Base-by-base conservation (phyloP, 35 echinoderm and acorn worm genomes). In the Patiria miniata region DNA sequence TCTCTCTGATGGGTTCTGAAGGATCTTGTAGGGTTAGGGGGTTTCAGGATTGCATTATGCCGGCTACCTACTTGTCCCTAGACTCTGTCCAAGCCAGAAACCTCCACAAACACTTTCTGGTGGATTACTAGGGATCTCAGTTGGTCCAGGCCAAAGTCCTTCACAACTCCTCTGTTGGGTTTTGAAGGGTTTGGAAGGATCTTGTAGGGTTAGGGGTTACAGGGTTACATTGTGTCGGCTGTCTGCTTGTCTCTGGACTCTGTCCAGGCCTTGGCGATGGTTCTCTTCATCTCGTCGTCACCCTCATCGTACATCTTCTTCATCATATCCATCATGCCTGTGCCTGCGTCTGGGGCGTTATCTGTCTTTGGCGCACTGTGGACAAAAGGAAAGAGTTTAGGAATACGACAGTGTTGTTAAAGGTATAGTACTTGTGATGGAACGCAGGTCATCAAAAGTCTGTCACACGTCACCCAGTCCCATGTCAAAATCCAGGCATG, bases 241-340 rank as follows among this genome's bases (percentile, higher is more conserved):
- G 26, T 88, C 30, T 58, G 80, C 54, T 98, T 97, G 65, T 94
- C 89, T 2, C 86, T 77, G 0, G 92, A 77, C 59, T 98, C 92
- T 21, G 95, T 98, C 95, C 95, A 98, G 16, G 95, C 95, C 33
- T 98, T 94, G 18, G 92, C 95, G 21, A 94, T 94, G 40, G 85
- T 89, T 50, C 92, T 65, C 68, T 98, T 98, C 92, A 98, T 98
- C n/a, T 98, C 95, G 36, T 98, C 95, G 50, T 98, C 95, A 7
- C 95, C 95, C 18, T 98, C 95, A 3, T 98, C 95, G 69, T 98
- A 98, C 95, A 98, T 98, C 47, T 91, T 83, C 77, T 91, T 94
- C 95, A 98, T 98, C 88, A 98, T 81, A 32, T 94, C 82, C 95
- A 94, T 94, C 40, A 94, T 91, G 0, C 88, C 85, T 6, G 68